Evolutionary conservation across 2,113 vertebrate species (phyloP), one percentile per base, ranked within the genome.

Genomic region (Leucoraja erinaceus): DNA sequence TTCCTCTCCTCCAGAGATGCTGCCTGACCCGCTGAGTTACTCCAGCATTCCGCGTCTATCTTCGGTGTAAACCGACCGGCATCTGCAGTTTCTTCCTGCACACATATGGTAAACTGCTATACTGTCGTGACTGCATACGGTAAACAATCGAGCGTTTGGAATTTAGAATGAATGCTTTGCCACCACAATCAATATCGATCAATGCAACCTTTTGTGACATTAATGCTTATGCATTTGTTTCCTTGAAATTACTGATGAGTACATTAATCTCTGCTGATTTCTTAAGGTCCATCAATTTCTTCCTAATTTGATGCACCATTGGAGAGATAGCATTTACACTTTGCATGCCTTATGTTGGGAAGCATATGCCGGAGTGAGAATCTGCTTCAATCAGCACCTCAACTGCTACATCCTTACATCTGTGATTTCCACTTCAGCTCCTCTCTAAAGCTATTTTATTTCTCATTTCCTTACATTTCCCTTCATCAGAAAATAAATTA

Each of bases 281-380:
- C 5, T 33, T 88, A 63, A 31, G 59, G 59, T 88, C 75, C 59
- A 88, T 63, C n/a, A 84, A n/a, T 84, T n/a, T 84, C 25, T 61
- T 61, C 25, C 25, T 66, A 66, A 88, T 88, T 88, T 66, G 83
- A 88, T 66, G 83, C 83, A 88, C 59, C 83, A 88, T 61, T 88
- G 83, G 56, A 88, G 56, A 88, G 59, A 88, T 16, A 63, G 59
- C 59, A 88, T 63, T 18, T 86, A 31, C 83, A 86, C 83, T 63
- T 63, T 61, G 28, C 56, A 31, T 28, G n/a, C 56, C 59, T 61
- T 56, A 61, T 22, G 56, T 10, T 63, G 59, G 59, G 61, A 14
- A 88, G 59, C 83, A 66, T 88, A 88, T 66, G 59, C n/a, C 31
- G 83, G 59, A 88, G 11, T 63, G 59, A 66, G 83, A 63, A 88